phyloP scores from a whole-genome alignment of 2,113 vertebrate genomes.

The Actinemys pallida region DNA sequence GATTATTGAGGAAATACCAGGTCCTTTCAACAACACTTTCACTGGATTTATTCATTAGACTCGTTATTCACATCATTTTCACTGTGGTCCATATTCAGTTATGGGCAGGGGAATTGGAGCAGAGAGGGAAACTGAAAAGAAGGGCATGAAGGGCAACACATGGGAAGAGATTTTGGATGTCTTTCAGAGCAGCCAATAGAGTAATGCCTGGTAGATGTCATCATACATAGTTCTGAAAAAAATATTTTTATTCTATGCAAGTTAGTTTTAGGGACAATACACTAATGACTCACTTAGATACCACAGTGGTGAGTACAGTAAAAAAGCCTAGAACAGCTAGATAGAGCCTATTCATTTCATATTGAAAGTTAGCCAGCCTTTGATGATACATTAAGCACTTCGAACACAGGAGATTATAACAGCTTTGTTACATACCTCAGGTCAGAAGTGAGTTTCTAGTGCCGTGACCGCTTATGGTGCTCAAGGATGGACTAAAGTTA shows the following conservation, averaged over 20 bases:
- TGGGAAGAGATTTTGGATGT: neutral
- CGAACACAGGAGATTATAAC: neutral
- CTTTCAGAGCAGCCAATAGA: neutral
- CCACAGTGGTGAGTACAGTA: neutral
- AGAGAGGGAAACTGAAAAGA: neutral
- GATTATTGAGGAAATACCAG: neutral
- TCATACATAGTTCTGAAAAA: neutral
- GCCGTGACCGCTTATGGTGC: too few relatives aligned
- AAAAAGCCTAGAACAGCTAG: neutral
- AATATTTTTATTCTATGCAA: neutral
- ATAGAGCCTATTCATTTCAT: neutral
- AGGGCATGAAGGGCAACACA: neutral
- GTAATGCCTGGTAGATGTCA: neutral
- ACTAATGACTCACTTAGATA: neutral
- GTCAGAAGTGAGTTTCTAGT: neutral
- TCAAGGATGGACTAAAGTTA: neutral
- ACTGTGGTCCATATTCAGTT: neutral
- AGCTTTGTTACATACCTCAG: accelerated
- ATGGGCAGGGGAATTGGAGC: neutral
- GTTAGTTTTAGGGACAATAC: neutral
- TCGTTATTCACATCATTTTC: neutral
- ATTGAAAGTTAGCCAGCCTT: neutral
- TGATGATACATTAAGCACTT: neutral
- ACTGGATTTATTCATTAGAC: neutral
- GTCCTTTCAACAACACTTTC: neutral